Evolutionary conservation across 1,140 invertebrate species (phyloP), one percentile per base, ranked within the genome.

Genomic region (Neodiprion virginianus): DNA sequence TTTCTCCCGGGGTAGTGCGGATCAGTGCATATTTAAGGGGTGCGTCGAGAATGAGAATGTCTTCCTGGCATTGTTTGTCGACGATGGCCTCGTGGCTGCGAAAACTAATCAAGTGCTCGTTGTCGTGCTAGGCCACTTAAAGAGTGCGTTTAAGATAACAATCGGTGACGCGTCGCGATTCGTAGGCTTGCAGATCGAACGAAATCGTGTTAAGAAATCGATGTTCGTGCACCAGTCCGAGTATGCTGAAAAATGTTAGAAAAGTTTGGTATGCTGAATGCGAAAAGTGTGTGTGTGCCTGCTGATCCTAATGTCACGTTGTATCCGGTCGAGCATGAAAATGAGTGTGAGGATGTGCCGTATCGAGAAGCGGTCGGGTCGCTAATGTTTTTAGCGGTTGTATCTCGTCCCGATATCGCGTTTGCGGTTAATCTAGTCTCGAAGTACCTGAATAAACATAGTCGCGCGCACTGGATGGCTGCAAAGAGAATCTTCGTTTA

Each of bases 291-390:
- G 7, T 48, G 69, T 65, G 65, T 74, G 49, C 76, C 76, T 5
- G 67, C 72, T 40, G 28, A 40, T 40, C 53, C 40, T 12, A 14
- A 74, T 72, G 50, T 75, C 17, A 72, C 69, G 21, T 47, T 69
- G 66, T 65, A 14, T 12, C n/a, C 73, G 8, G 28, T 49, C 7
- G 71, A 17, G 21, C 17, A 71, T 40, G 48, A 48, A 17, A 68
- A 53, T 7, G 48, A 47, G 53, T 17, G 40, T 10, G 53, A 53
- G 11, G 75, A 83, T 17, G 80, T 80, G 21, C 47, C 67, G 11
- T 87, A 82, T 74, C 77, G 76, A 21, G 73, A 86, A 48, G 50
- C 84, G 12, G 78, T 87, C 48, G 84, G 85, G 80, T 23, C 71
- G 68, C 67, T 49, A 1, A 40, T 40, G 28, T 40, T 40, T 40